These are phyloP conservation scores for Eilema caniola DNA, from an alignment of 2,888 invertebrate species.

Conservation along the genomic window DNA sequence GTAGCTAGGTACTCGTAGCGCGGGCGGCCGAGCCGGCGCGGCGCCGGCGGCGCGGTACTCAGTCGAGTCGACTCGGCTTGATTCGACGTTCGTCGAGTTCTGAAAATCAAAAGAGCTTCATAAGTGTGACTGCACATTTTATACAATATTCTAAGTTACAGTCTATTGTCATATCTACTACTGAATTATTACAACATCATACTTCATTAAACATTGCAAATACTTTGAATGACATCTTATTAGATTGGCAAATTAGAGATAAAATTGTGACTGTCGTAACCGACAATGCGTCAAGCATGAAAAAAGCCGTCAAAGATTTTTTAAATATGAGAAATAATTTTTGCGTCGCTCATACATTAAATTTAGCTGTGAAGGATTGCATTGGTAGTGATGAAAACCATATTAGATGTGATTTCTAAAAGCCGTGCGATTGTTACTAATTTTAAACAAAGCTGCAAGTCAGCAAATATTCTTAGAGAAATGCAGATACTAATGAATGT, in stretches of 20 bases:
- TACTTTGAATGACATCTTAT: not conserved
- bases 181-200: slow-evolving; percentile 8
- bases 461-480: slow-evolving; percentile 19
- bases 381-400: slow-evolving; percentile 10
- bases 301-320: slow-evolving; percentile 29
- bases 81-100: no score
- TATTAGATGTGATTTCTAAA: slow-evolving; percentile 1
- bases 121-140: slow-evolving; percentile 23
- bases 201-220: slow-evolving; percentile 8
- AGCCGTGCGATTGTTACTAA: slow-evolving; percentile 39
- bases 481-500: slow-evolving; percentile 38
- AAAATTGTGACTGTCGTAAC: slow-evolving; percentile 16
- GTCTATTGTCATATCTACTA: slow-evolving; percentile 14
- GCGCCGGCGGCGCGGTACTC: no score
- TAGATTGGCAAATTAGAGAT: slow-evolving; percentile 13
- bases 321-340: slow-evolving; percentile 31
- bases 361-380: slow-evolving; percentile 22
- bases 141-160: slow-evolving; percentile 19
- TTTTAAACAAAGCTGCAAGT: slow-evolving; percentile 35
- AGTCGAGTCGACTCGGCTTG: no score
- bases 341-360: slow-evolving; percentile 26
- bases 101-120: slow-evolving; percentile 22
- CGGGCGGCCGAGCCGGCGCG: no score
- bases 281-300: slow-evolving; percentile 20
- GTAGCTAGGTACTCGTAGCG: no score